phyloP scores from a whole-genome alignment of 1,140 invertebrate species.

The Drosophila rhopaloa region DNA sequence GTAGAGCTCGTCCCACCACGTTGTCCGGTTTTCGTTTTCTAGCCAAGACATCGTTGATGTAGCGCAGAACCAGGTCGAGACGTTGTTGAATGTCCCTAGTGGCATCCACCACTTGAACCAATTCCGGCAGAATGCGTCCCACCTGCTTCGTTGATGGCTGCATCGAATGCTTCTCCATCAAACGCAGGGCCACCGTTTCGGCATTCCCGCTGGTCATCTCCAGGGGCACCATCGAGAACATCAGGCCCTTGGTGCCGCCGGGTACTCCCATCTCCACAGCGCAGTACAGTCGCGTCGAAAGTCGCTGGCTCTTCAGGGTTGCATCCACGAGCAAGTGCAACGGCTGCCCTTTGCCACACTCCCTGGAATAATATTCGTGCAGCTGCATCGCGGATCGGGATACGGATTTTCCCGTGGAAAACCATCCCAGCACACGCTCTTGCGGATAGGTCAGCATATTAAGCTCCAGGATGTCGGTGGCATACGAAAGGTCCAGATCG shows the following conservation, averaged over 20 bases:
- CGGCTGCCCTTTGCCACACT: conserved; percentile 48
- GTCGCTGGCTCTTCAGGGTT: conserved; percentile 24
- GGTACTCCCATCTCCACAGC: conserved; percentile 60
- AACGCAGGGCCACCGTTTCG: conserved; percentile 41
- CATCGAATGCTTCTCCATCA: conserved; percentile 48
- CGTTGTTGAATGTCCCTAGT: conserved; percentile 38
- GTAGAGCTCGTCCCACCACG: conserved; percentile 42
- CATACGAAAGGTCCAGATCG: conserved; percentile 56
- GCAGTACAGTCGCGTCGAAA: conserved; percentile 51
- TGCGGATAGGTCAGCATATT: conserved; percentile 55
- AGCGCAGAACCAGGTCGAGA: conserved; percentile 57
- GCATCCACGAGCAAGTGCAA: conserved; percentile 62
- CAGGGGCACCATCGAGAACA: conserved; percentile 59
- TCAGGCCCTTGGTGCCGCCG: conserved; percentile 56
- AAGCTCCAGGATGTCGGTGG: conserved; percentile 57
- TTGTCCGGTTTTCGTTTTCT: conserved; percentile 58
- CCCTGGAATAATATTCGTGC: conserved; percentile 48
- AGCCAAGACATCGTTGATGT: conserved; percentile 62
- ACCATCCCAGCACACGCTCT: conserved; percentile 68
- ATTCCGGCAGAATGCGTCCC: conserved; percentile 46
- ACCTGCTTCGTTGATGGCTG: conserved; percentile 28
- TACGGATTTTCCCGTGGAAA: conserved; percentile 50
- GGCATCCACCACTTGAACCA: conserved; percentile 53
- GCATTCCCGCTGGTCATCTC: conserved; percentile 20
- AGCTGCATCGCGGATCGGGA: conserved; percentile 34